Evolutionary conservation across 92 coral and sea anemone genomes (phyloP).

Genomic region (Phymanthus crucifer): DNA sequence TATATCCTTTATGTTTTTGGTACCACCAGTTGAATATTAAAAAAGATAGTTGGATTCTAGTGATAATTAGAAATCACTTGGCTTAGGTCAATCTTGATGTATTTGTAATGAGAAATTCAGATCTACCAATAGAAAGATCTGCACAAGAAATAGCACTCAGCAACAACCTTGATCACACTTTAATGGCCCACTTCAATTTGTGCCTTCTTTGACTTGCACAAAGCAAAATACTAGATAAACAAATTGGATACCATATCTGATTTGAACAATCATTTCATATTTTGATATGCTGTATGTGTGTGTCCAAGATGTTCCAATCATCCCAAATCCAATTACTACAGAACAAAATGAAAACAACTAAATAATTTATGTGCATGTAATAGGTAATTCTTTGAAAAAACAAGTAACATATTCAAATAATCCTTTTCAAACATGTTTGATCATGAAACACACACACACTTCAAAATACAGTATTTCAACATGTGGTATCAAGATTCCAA

Average conservation of each 20-base stretch:
- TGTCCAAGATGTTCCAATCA: neutral
- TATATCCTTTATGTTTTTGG: neutral
- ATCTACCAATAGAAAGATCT: neutral
- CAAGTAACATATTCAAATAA: slow-evolving; percentile 2
- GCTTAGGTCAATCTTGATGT: neutral
- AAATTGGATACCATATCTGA: neutral
- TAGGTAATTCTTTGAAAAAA: neutral
- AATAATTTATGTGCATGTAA: slow-evolving; percentile 3
- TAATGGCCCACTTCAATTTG: neutral
- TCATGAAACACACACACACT: slow-evolving; percentile 2
- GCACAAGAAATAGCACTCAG: neutral
- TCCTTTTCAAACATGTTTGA: neutral
- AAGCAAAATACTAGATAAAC: neutral
- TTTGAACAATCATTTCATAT: neutral
- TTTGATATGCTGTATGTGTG: neutral
- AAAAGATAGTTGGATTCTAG: neutral
- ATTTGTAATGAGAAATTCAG: neutral
- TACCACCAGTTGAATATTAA: neutral
- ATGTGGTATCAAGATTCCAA: neutral
- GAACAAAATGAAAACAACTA: neutral
- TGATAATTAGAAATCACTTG: neutral
- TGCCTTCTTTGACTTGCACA: neutral
- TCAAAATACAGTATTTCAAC: neutral
- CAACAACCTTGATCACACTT: neutral
- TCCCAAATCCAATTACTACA: neutral